phyloP scores from a whole-genome alignment of 1,140 invertebrate genomes.

The Drosophila paulistorum region DNA sequence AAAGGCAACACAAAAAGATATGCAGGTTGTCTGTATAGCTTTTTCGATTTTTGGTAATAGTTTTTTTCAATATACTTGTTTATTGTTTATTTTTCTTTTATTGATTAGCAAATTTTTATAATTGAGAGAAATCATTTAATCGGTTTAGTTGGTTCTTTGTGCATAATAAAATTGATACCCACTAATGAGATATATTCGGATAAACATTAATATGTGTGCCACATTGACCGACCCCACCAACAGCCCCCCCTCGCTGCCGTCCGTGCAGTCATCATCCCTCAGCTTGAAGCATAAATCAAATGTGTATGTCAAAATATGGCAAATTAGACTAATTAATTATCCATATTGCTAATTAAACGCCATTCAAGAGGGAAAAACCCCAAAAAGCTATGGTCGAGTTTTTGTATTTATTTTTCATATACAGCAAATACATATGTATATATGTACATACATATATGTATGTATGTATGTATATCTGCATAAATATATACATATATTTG shows the following conservation, averaged over 20 bases:
- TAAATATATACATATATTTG: not conserved
- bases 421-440: not conserved
- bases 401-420: not conserved
- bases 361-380: conserved; percentile 39
- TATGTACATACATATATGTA: not conserved
- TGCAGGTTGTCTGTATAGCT: too few species aligned
- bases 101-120: too few species aligned
- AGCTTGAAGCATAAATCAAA: conserved; percentile 47
- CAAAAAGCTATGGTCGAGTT: conserved; percentile 13
- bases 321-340: conserved; percentile 64
- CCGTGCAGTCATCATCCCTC: not conserved
- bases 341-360: conserved; percentile 66
- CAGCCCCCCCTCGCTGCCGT: too few species aligned
- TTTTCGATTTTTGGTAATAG: too few species aligned
- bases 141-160: not conserved
- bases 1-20: too few species aligned
- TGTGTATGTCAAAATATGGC: conserved; percentile 31
- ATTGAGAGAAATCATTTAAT: too few species aligned
- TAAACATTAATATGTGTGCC: conserved; percentile 8
- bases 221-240: not conserved
- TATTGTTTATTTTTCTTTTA: too few species aligned
- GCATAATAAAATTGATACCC: not conserved
- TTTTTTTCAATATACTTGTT: too few species aligned
- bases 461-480: not conserved
- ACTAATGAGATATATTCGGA: not conserved